Evolutionary conservation across 2,113 vertebrate genomes (phyloP), one percentile per base, ranked within the genome.

Genomic region (Piprites chloris): DNA sequence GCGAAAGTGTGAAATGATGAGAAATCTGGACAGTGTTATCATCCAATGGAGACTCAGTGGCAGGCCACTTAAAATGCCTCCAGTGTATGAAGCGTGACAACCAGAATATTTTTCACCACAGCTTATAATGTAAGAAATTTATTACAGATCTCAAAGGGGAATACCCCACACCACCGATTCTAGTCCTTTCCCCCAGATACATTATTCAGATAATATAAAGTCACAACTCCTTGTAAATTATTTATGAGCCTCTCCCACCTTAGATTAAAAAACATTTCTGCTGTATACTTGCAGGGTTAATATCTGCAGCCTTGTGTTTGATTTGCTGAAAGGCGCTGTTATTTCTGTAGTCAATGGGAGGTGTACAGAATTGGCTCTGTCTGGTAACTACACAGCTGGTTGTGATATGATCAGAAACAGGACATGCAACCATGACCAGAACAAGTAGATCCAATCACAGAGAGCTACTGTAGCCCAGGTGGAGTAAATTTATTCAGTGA

Each of bases 1-100:
- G 42, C 67, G 14, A 91, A 96, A 96, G 52, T 93, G 21, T 65
- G 90, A 97, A 96, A 97, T 89, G 71, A 94, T 95, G 75, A 95
- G 85, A 89, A 94, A 92, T 87, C 82, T 90, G 82, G 83, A 73
- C 83, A 93, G 88, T 44, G 52, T 93, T 95, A 96, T 95, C 95
- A 74, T 96, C 97, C 81, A 96, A 41, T 55, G 72, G 62, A 77
- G 86, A 97, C 59, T 55, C 26, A 67, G 76, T 88, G 87, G 59
- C 41, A 91, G 91, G 32, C 81, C 65, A 90, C 56, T 97, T 97
- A 95, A 93, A 96, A 93, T 97, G 65, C 44, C 79, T 94, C 35
- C 75, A 79, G 72, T 68, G 75, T 96, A 14, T 69, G 35, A 32
- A 93, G 63, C 13, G 0, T 93, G 91, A 96, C 55, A 87, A 86